Evolutionary conservation across 2,113 vertebrate species (phyloP).

Genomic region (Hemiscyllium ocellatum): DNA sequence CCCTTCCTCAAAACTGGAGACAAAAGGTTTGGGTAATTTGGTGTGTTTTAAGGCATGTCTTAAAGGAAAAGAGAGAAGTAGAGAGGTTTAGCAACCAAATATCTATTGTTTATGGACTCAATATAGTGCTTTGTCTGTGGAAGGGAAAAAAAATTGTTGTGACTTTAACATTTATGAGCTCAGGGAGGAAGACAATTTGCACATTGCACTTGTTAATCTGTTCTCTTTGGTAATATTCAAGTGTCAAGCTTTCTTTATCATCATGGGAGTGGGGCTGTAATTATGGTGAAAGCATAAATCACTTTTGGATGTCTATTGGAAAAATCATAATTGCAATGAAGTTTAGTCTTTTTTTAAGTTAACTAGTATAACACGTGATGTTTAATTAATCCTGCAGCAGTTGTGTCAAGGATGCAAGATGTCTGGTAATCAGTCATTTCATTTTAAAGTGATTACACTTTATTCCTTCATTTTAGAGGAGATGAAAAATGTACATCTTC

Average conservation of each 20-base stretch:
- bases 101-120: background rate
- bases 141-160: background rate
- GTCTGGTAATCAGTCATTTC: background rate
- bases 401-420: conserved; percentile 19
- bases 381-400: conserved; percentile 32
- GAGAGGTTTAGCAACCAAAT: background rate
- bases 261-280: conserved; percentile 12
- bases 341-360: conserved; percentile 33
- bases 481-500: conserved; percentile 2
- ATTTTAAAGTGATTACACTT: conserved; percentile 20
- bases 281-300: conserved; percentile 34
- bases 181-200: conserved; percentile 17
- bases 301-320: conserved; percentile 24
- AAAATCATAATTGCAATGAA: conserved; percentile 27
- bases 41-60: background rate
- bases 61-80: background rate
- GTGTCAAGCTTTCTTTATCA: conserved; percentile 12
- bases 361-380: conserved; percentile 16
- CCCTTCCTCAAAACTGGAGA: background rate
- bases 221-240: conserved; percentile 34
- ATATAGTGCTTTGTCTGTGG: background rate
- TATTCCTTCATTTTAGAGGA: background rate
- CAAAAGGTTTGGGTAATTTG: background rate
- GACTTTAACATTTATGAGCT: background rate
- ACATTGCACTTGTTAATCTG: conserved; percentile 11